Evolutionary conservation across 64 coral and sea anemone species (phyloP).

Genomic region (Acropora yongei): DNA sequence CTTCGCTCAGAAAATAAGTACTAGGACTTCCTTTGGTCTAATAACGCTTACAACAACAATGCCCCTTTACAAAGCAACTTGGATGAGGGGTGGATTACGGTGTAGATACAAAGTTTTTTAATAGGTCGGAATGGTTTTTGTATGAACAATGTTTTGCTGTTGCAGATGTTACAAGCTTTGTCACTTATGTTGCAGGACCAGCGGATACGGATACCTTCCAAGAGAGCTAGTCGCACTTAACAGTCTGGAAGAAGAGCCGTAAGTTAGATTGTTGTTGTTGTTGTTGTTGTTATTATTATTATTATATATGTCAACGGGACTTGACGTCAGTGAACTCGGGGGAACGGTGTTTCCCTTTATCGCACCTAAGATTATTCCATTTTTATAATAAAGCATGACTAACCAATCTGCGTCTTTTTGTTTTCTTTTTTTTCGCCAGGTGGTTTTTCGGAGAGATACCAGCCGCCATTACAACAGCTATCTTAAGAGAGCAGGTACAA

Average conservation of each 20-base stretch:
- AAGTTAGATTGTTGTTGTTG: conserved; percentile 44
- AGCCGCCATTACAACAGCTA: conserved; percentile 56
- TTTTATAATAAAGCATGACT: no score
- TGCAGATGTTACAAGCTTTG: not conserved
- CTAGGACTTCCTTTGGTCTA: no score
- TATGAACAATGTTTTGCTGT: no score
- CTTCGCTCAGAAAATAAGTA: no score
- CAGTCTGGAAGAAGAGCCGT: conserved; percentile 84
- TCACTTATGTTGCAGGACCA: conserved; percentile 59
- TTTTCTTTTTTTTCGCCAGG: conserved; percentile 4
- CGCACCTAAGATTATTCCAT: no score
- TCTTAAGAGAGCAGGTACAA: conserved; percentile 84
- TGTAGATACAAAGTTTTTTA: not conserved
- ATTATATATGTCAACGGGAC: no score
- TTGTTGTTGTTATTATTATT: not conserved
- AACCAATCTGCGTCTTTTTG: no score
- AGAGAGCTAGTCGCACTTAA: conserved; percentile 39
- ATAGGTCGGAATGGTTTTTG: not conserved
- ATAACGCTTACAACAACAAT: no score
- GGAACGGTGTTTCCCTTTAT: no score
- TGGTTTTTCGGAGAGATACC: conserved; percentile 92
- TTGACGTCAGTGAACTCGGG: no score
- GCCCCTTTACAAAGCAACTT: no score
- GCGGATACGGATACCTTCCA: conserved; percentile 83
- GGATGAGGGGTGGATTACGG: no score